Evolutionary conservation across 1,140 invertebrate genomes (phyloP), one percentile per base, ranked within the genome.

Genomic region (Aphidius gifuensis): DNA sequence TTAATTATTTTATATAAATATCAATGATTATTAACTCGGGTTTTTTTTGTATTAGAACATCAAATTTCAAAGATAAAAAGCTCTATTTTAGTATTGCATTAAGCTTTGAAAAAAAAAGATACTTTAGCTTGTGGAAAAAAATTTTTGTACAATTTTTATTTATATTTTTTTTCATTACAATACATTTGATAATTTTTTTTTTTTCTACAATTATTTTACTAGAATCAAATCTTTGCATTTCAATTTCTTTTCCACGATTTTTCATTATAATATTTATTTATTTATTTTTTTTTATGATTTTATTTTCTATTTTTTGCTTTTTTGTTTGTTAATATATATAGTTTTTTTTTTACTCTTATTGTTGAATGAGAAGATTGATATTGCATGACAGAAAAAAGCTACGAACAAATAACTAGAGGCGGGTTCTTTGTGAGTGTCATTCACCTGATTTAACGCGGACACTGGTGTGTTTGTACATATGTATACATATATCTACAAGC

Each of bases 371-470:
- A 55, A 55, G 53, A 55, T 55, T 55, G 53, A 55, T 47, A 58
- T 23, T 47, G n/a, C 53, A 9, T 43, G 9, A 47, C 5, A n/a
- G 44, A 58, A n/a, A 46, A 8, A 43, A 40, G 44, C 23, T 32
- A 47, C 6, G 38, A 49, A 59, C 45, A 50, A 59, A 59, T 40
- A 46, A 59, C 58, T n/a, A 9, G 32, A 48, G 56, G 56, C 46
- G 43, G 55, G 55, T 32, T 45, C 48, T 49, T 49, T 42, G 43
- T 40, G 42, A 45, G 43, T 23, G 66, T 67, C 46, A 69, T 75
- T 71, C 76, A 77, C 73, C 73, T 80, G 78, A 79, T 79, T 79
- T 74, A 75, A 75, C 77, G 68, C 73, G 69, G 64, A 79, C 75
- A 79, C 51, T 71, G 69, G 53, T 23, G 51, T 56, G 47, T 59